Evolutionary conservation across 2,888 invertebrate genomes (phyloP).

Genomic region (Adelphocoris suturalis): DNA sequence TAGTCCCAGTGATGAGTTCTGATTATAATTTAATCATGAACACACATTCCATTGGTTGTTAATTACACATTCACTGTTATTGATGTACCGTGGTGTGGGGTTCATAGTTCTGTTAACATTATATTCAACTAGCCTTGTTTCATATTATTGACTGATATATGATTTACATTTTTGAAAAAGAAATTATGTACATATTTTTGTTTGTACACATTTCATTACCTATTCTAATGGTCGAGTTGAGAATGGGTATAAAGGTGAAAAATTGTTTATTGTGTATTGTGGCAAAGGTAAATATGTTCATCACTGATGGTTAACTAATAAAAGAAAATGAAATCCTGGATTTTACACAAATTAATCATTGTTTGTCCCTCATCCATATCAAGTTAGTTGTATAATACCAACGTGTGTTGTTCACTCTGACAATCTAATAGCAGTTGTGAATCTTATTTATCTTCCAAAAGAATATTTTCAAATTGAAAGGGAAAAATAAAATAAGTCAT

Average conservation of each 20-base stretch:
- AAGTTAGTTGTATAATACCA: too few species aligned
- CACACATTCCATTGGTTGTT: slow-evolving; percentile 41
- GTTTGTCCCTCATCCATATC: neutral
- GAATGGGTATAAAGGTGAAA: slow-evolving; percentile 3
- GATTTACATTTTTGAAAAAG: neutral
- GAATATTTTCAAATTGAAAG: too few species aligned
- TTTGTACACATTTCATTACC: slow-evolving; percentile 28
- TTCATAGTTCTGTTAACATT: slow-evolving; percentile 32
- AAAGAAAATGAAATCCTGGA: slow-evolving; percentile 50
- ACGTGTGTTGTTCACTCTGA: too few species aligned
- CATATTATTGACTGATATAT: slow-evolving; percentile 41
- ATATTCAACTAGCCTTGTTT: slow-evolving; percentile 6
- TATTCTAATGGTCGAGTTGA: neutral
- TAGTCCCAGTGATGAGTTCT: slow-evolving; percentile 30
- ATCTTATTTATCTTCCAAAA: too few species aligned
- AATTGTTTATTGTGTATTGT: slow-evolving; percentile 24
- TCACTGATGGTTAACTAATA: slow-evolving; percentile 44
- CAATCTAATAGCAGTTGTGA: too few species aligned
- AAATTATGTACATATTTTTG: slow-evolving; percentile 37
- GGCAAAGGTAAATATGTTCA: slow-evolving; percentile 50
- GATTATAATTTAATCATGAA: neutral
- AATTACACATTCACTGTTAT: slow-evolving; percentile 16
- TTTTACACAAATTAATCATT: neutral
- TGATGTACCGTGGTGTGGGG: slow-evolving; percentile 26
- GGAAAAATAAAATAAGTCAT: too few species aligned